Evolutionary conservation across 64 coral and sea anemone genomes (phyloP).

Genomic region (Stylophora pistillata): DNA sequence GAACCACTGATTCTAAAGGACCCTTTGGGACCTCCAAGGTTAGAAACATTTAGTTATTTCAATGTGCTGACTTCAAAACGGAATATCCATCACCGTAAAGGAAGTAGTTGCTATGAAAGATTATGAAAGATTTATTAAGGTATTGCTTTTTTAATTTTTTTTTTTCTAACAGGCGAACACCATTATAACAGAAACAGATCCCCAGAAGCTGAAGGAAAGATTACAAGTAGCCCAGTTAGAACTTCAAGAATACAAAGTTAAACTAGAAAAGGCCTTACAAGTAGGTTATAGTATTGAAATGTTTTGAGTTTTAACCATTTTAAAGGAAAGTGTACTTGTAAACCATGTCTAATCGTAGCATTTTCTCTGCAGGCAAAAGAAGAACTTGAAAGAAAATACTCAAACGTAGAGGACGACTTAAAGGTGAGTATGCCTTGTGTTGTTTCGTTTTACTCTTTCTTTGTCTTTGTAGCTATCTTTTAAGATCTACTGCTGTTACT

Average conservation of each 20-base stretch:
- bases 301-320: neutral
- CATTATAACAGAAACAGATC: constrained; percentile 81
- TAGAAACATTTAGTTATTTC: neutral
- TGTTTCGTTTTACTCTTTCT: too few species aligned
- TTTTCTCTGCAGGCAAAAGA: constrained; percentile 84
- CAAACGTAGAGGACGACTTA: constrained; percentile 76
- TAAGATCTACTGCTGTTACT: neutral
- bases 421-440: constrained; percentile 54
- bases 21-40: constrained; percentile 44
- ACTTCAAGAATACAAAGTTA: constrained; percentile 91
- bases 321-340: neutral
- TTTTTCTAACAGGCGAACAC: constrained; percentile 37
- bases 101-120: neutral
- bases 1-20: constrained; percentile 33
- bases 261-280: constrained; percentile 90
- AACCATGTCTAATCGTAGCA: neutral
- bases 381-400: constrained; percentile 88
- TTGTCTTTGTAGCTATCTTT: neutral
- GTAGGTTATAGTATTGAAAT: constrained; percentile 29
- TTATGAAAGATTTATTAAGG: neutral
- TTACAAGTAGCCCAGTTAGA: constrained; percentile 94
- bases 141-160: neutral
- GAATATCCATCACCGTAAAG: neutral
- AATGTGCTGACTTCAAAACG: neutral
- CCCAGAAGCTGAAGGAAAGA: constrained; percentile 88